Evolutionary conservation across 2,888 invertebrate genomes (phyloP), one percentile per base, ranked within the genome.

Genomic region (Campoplex capitator): DNA sequence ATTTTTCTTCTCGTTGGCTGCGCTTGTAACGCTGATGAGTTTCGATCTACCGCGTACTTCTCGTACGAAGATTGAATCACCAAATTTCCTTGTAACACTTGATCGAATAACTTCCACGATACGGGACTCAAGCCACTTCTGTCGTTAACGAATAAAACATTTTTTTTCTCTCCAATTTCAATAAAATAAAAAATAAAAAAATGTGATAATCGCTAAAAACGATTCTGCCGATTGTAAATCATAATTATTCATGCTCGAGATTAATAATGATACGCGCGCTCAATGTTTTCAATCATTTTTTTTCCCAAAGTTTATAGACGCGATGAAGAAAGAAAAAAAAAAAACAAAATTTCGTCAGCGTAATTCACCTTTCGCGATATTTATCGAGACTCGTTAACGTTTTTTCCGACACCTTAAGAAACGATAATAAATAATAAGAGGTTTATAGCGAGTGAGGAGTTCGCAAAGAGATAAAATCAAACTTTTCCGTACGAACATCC

Each of bases 31-130:
- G 84, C 32, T 77, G 28, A 77, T 70, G 54, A 67, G 76, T 77
- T 77, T 77, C 23, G 86, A 86, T 62, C n/a, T 67, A 58, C 35
- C 76, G 68, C 71, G 73, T 70, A 54, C 54, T 51, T 70, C 58
- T 74, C 42, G 38, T 75, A 71, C 80, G 51, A 71, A 74, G 54
- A 76, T 80, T 67, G 68, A 77, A 79, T 75, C 80, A 67, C 65
- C 80, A 54, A 65, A 74, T 23, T 74, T 56, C 23, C 23, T 42
- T 68, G 68, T 68, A 68, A 23, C 42, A 42, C 42, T 68, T 68
- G 38, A 67, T 67, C n/a, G 38, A 67, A 67, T 42, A 23, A 38
- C 67, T 67, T 42, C 67, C 42, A 67, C 38, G 8, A n/a, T 38
- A 42, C 67, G 67, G 67, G 32, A 4, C 16, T 32, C 32, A 1